Conservation (phyloP, 2,888 invertebrate species). For the Microctonus hyperodae region DNA sequence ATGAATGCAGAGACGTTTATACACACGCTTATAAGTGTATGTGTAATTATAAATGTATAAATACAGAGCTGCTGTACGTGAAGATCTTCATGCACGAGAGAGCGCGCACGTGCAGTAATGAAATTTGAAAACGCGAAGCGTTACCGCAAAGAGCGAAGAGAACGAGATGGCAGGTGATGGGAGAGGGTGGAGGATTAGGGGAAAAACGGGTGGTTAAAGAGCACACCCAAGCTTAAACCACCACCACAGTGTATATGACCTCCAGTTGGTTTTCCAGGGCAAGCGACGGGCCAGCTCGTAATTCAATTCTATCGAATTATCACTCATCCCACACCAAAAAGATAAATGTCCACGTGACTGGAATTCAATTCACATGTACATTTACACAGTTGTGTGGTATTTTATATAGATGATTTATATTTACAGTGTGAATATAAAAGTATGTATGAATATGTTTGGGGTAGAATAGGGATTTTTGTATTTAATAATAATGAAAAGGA, state of each 20-base stretch:
- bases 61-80: constrained; percentile 3
- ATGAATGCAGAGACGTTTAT: constrained; percentile 3
- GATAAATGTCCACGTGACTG: constrained; percentile 58
- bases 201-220: constrained; percentile 24
- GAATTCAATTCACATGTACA: constrained; percentile 47
- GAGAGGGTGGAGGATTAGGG: background rate
- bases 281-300: constrained; percentile 46
- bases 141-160: constrained; percentile 42
- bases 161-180: background rate
- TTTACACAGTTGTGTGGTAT: too few relatives aligned
- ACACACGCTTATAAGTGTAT: background rate
- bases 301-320: constrained; percentile 60
- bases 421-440: background rate
- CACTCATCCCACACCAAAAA: constrained; percentile 58
- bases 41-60: background rate
- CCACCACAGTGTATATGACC: background rate
- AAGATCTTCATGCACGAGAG: constrained; percentile 47
- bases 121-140: constrained; percentile 54
- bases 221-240: constrained; percentile 15
- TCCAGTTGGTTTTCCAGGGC: constrained; percentile 1
- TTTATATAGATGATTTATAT: too few relatives aligned
- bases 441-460: background rate
- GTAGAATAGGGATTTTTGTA: too few relatives aligned
- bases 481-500: background rate
- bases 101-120: constrained; percentile 51